A percentile compares a stretch with the other conserved stretches of the same genome.
phyloP scores from a whole-genome alignment of 2,113 vertebrate genomes.

The Kryptolebias marmoratus region DNA sequence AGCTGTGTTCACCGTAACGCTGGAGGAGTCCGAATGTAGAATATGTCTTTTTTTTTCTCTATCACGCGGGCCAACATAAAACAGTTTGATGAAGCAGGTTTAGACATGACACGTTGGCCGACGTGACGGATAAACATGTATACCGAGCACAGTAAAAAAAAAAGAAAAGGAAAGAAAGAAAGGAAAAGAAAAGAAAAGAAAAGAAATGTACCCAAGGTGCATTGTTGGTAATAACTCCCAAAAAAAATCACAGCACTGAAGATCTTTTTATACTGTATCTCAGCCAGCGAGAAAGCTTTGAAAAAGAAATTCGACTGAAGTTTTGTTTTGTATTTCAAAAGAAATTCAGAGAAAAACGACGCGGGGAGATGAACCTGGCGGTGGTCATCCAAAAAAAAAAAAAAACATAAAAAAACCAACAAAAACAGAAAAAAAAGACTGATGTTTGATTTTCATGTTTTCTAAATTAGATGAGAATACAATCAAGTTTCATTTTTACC shows the following conservation, averaged over 20 bases:
- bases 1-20: slow-evolving; percentile 70
- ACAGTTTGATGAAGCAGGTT: slow-evolving; percentile 66
- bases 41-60: slow-evolving; percentile 61
- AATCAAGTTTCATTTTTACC: slow-evolving; percentile 89
- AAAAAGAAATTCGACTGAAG: slow-evolving; percentile 75
- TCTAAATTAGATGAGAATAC: slow-evolving; percentile 87
- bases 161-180: background rate
- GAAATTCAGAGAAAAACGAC: slow-evolving; percentile 65
- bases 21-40: slow-evolving; percentile 86
- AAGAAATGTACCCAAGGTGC: slow-evolving; percentile 79
- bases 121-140: slow-evolving; percentile 79
- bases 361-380: slow-evolving; percentile 64
- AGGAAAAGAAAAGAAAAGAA: slow-evolving; percentile 32
- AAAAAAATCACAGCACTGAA: slow-evolving; percentile 85
- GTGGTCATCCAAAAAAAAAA: slow-evolving; percentile 54
- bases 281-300: slow-evolving; percentile 94
- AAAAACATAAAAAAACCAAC: slow-evolving; percentile 30
- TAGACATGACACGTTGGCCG: slow-evolving; percentile 63
- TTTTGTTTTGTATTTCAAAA: slow-evolving; percentile 82
- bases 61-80: slow-evolving; percentile 75
- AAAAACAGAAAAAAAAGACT: slow-evolving; percentile 72
- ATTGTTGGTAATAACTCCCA: slow-evolving; percentile 78
- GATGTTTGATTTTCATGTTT: slow-evolving; percentile 83
- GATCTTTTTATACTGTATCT: slow-evolving; percentile 89
- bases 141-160: slow-evolving; percentile 89